These are phyloP conservation scores for Autographa pulchrina DNA, from an alignment of 2,888 invertebrate species.

Conservation along the genomic window DNA sequence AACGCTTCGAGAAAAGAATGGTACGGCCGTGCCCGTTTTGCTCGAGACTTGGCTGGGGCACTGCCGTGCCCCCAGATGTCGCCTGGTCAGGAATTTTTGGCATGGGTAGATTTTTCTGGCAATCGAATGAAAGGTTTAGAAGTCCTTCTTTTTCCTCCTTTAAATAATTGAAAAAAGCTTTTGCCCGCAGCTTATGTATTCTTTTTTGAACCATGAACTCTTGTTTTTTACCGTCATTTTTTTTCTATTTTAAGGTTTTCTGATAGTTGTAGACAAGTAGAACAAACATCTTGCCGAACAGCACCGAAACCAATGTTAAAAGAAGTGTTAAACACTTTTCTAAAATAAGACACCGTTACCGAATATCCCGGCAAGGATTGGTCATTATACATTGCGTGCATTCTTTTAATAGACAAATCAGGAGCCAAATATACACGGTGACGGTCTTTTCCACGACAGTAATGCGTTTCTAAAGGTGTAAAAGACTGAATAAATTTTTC, in stretches of 20 bases:
- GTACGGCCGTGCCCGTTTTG: too few relatives aligned
- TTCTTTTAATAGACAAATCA: constrained; percentile 31
- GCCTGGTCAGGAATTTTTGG: constrained; percentile 57
- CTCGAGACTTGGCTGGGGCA: too few relatives aligned
- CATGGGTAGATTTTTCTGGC: constrained; percentile 48
- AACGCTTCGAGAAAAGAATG: too few relatives aligned
- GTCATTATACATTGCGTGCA: constrained; percentile 27
- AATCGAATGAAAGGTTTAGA: constrained; percentile 42
- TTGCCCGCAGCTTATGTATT: constrained; percentile 41
- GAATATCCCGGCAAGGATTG: constrained; percentile 34
- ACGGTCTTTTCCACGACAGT: constrained; percentile 30
- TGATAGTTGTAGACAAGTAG: constrained; percentile 38
- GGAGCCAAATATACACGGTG: constrained; percentile 23
- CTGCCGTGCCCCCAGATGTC: too few relatives aligned
- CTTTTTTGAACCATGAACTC: constrained; percentile 16
- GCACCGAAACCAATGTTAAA: constrained; percentile 54
- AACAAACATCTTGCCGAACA: constrained; percentile 47
- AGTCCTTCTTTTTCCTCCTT: constrained; percentile 27
- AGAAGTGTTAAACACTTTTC: constrained; percentile 47
- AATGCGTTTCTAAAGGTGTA: constrained; percentile 34
- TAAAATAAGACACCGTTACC: constrained; percentile 41
- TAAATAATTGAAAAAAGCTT: constrained; percentile 38
- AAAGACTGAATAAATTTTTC: constrained; percentile 34
- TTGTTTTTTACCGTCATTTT: constrained; percentile 4
- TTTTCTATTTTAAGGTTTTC: constrained; percentile 36